Conservation (phyloP, 1,140 invertebrate species). For the Nautilus pompilius region DNA sequence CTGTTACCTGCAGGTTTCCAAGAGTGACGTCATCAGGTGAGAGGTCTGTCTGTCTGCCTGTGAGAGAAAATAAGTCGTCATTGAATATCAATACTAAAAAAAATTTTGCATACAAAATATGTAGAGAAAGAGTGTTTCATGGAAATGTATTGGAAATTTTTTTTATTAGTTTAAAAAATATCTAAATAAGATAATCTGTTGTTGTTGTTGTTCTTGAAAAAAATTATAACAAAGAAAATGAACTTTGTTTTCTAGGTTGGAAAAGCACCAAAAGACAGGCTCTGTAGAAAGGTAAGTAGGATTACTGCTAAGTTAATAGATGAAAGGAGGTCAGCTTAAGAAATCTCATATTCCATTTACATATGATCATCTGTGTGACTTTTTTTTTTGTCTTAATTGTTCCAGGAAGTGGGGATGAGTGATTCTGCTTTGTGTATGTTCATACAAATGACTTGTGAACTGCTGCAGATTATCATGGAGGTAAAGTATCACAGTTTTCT, state of each 20-base stretch:
- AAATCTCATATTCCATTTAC: neutral
- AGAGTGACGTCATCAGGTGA: no score
- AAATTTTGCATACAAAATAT: neutral
- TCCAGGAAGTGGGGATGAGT: conserved; percentile 64
- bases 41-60: no score
- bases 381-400: conserved; percentile 5
- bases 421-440: conserved; percentile 69
- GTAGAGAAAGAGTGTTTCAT: neutral
- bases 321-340: no score
- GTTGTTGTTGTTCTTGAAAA: no score
- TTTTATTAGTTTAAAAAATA: neutral
- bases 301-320: neutral
- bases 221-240: no score
- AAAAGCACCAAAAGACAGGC: conserved; percentile 78
- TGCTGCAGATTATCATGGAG: conserved; percentile 74
- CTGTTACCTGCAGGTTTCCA: no score
- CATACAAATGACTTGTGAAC: conserved; percentile 66
- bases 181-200: neutral
- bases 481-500: no score
- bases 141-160: neutral
- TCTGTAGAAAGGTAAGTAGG: conserved; percentile 57
- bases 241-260: conserved; percentile 67
- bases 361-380: neutral
- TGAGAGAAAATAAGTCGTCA: no score
- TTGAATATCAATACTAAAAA: no score